Evolutionary conservation across 2,888 invertebrate species (phyloP).

Genomic region (Conomelus anceps): DNA sequence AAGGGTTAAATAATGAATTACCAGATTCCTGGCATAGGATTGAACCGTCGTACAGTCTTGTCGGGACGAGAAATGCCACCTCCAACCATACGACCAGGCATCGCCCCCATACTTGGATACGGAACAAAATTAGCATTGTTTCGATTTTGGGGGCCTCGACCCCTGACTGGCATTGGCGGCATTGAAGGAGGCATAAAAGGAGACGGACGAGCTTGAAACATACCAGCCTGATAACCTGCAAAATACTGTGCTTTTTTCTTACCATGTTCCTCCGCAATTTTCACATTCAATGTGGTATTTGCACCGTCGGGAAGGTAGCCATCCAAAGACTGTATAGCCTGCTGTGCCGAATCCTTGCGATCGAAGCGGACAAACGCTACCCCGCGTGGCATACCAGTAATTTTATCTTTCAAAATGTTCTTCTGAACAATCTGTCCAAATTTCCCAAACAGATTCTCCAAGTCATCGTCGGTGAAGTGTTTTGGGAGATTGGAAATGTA

Average conservation of each 20-base stretch:
- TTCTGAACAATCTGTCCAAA: conserved; percentile 89
- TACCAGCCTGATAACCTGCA: conserved; percentile 62
- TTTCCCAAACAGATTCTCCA: conserved; percentile 77
- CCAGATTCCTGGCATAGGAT: not conserved
- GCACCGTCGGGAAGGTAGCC: conserved; percentile 79
- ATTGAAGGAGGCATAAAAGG: not conserved
- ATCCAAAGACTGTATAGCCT: conserved; percentile 78
- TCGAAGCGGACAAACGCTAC: conserved; percentile 92
- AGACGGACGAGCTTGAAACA: conserved; percentile 47
- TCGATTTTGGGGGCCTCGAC: not conserved
- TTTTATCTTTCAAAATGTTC: conserved; percentile 81
- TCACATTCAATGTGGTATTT: conserved; percentile 74
- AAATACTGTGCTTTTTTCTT: conserved; percentile 71
- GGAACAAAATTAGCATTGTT: not conserved
- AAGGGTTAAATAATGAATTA: not conserved
- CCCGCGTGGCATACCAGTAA: conserved; percentile 79
- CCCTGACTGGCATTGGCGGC: not conserved
- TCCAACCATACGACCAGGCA: not conserved
- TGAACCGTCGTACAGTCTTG: not conserved
- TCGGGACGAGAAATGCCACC: not conserved
- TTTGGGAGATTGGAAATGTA: conserved; percentile 90
- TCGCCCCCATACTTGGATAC: not conserved
- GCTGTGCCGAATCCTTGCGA: conserved; percentile 81
- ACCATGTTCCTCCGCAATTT: conserved; percentile 80
- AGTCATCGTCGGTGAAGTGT: conserved; percentile 61